A percentile compares a stretch with the other conserved stretches of the same genome.
Conservation (phyloP, 2,888 invertebrate genomes). For the Oeneis ivallda region DNA sequence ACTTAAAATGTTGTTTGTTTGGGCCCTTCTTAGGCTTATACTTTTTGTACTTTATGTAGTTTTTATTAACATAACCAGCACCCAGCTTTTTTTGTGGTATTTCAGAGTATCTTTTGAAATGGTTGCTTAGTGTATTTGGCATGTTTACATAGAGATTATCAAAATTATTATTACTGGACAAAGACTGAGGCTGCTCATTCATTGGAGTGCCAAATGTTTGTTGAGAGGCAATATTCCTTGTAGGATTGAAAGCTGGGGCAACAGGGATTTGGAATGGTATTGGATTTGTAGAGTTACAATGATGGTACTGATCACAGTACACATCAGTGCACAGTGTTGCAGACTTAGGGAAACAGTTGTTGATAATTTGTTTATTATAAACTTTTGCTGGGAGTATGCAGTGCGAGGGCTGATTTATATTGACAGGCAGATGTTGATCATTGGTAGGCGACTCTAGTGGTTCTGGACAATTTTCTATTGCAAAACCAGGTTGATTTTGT, state of each 20-base stretch:
- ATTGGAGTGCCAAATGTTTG: constrained; percentile 26
- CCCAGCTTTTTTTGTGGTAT: background rate
- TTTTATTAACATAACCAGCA: background rate
- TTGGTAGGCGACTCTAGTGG: constrained; percentile 52
- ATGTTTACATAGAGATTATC: constrained; percentile 28
- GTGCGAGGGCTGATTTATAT: constrained; percentile 14
- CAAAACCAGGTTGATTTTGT: constrained; percentile 37
- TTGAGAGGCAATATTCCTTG: constrained; percentile 27
- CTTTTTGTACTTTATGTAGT: background rate
- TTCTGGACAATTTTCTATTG: constrained; percentile 52
- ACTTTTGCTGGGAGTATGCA: constrained; percentile 34
- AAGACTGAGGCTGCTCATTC: constrained; percentile 18
- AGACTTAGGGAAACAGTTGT: constrained; percentile 46
- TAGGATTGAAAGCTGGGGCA: constrained; percentile 28
- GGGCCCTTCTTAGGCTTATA: background rate
- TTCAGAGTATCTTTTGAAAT: constrained; percentile 23
- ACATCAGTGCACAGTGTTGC: constrained; percentile 35
- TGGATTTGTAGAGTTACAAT: constrained; percentile 39
- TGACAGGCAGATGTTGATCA: background rate
- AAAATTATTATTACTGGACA: background rate
- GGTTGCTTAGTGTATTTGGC: constrained; percentile 22
- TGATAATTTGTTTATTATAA: constrained; percentile 48
- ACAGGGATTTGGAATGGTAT: constrained; percentile 43
- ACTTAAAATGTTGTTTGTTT: constrained; percentile 7
- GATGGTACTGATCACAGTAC: too few relatives aligned